Conservation (phyloP, 2,888 invertebrate species). For the Tanytarsus gracilentus region DNA sequence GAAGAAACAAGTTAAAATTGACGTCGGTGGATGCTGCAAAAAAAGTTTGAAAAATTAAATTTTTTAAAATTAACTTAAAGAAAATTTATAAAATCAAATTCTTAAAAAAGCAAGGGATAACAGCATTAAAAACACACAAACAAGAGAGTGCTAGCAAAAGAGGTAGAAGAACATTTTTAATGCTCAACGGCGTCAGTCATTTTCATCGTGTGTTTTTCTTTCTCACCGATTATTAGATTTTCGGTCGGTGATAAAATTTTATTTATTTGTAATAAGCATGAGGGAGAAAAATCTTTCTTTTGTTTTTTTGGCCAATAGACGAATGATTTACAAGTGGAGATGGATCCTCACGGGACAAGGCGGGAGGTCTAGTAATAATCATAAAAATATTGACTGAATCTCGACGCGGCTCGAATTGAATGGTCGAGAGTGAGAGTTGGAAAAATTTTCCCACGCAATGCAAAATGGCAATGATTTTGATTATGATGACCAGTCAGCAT, state of each 20-base stretch:
- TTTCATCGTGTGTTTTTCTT: neutral
- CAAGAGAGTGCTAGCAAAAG: neutral
- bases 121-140: neutral
- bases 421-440: too few relatives aligned
- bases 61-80: too few relatives aligned
- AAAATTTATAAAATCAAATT: too few relatives aligned
- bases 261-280: conserved; percentile 26
- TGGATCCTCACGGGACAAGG: neutral
- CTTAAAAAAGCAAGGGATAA: too few relatives aligned
- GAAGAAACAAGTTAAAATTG: too few relatives aligned
- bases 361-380: conserved; percentile 23
- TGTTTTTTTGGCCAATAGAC: conserved; percentile 17
- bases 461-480: too few relatives aligned
- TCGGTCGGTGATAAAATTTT: conserved; percentile 16
- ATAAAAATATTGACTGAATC: too few relatives aligned
- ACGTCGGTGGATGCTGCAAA: conserved; percentile 1
- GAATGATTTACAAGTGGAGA: conserved; percentile 20
- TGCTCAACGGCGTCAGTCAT: conserved; percentile 27
- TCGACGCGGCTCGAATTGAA: too few relatives aligned
- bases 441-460: too few relatives aligned
- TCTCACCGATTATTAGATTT: conserved; percentile 16
- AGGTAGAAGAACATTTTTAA: conserved; percentile 11
- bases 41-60: too few relatives aligned
- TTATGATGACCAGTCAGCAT: too few relatives aligned
- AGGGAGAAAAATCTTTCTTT: neutral